Base-by-base conservation (phyloP, 2,113 vertebrate genomes). In the Leptodactylus fuscus region DNA sequence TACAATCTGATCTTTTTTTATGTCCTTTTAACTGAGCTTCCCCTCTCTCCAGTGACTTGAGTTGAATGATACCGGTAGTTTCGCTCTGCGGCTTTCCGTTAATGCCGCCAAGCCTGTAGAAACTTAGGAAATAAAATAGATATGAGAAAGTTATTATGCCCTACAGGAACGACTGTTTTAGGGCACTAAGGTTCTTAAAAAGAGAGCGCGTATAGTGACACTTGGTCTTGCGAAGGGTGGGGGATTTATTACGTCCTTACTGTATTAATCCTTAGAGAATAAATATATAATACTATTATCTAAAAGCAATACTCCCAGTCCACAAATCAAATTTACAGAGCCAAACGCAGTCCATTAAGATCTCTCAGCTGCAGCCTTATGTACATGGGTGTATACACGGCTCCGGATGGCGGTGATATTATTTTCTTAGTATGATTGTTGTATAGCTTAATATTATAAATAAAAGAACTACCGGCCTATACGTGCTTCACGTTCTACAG, bases 141-240 rank as follows among this genome's bases (percentile, higher is more conserved):
- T 69, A 69, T 69, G 34, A 38, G 18, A 69, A 69, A 69, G 32
- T 69, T 69, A 69, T 69, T 38, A 38, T 67, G 65, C 65, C 65
- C 65, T 69, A 69, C 32, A 69, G 65, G 34, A 69, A 7, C 18
- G 18, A 38, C 65, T 9, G 32, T 22, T 38, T 69, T 38, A 69
- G 16, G 65, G 65, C 65, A 36, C 65, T 8, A 38, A 16, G 15
- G 60, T 65, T 65, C 60, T 65, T 3, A 32, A 69, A 38, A 18
- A 69, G 32, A 69, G 65, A 69, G 8, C 18, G 62, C 29, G 8
- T 16, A 34, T 18, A 34, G 62, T 38, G 34, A 69, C 16, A 69
- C 8, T 38, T 9, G 12, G 18, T 29, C 15, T 65, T 4, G 32
- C 4, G 27, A 65, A 32, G 60, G 27, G 16, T n/a, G n/a, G 13